Base-by-base conservation (phyloP, 1,140 invertebrate species). In the Cyrtorhinus lividipennis region DNA sequence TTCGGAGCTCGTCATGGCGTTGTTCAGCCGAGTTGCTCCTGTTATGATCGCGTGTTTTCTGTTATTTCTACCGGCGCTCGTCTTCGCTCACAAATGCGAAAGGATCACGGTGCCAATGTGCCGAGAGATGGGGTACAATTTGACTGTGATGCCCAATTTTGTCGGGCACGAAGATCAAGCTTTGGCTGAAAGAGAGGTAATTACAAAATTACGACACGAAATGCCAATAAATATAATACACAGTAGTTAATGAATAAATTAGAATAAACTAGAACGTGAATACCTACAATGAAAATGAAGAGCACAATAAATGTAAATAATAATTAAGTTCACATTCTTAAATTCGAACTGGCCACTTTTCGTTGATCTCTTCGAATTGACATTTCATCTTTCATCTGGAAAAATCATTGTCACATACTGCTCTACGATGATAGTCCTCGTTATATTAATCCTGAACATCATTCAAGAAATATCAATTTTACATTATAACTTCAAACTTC, bases 61-160 rank as follows among this genome's bases (percentile, higher is more conserved):
- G 48, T 53, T 46, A 15, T n/a, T 59, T 26, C 18, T 25, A n/a
- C 18, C 60, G 12, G 38, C 15, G 10, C 15, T 8, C 23, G 57
- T 30, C 2, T 24, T 48, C 38, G 45, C 24, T 15, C 61, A 67
- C 59, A 78, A 86, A 73, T 94, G 90, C 74, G 87, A 92, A 73
- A 80, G 79, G 66, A 88, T 93, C 62, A 81, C 78, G 26, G 83
- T 90, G 26, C 82, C 88, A 12, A 78, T 90, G 73, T 93, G 90
- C 71, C 80, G 85, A 70, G 84, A 88, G 67, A 75, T 92, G 66
- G 83, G 85, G 67, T 94, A 92, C 76, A 93, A 92, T 74, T 81
- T 86, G 73, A 94, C 90, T 10, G 79, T 83, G n/a, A 87, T 91
- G 85, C 90, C 88, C 38, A 91, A 91, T 73, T 79, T 86, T 56